These are phyloP conservation scores for Ammodramus savannarum DNA, from an alignment of 2,113 vertebrate genomes.

Conservation along the genomic window DNA sequence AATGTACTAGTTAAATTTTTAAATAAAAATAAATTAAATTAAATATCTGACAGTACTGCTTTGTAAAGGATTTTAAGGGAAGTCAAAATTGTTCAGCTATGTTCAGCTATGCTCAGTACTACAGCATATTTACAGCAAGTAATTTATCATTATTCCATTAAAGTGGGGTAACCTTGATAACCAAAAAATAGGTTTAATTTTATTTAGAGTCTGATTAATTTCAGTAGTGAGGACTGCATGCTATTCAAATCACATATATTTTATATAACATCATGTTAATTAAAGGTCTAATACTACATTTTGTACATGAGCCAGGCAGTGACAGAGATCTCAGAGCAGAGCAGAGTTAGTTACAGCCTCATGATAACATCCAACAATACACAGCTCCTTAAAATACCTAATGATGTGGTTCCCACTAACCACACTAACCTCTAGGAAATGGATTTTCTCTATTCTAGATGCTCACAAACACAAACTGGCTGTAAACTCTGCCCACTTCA, in stretches of 20 bases:
- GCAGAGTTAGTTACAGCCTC: neutral
- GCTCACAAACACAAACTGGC: neutral
- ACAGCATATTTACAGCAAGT: neutral
- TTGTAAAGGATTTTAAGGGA: neutral
- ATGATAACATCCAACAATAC: accelerated
- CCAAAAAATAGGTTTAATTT: neutral
- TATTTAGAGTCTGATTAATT: neutral
- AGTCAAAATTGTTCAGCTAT: neutral
- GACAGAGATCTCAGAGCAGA: neutral
- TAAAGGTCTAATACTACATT: neutral
- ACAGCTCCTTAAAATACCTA: neutral
- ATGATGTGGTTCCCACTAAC: neutral
- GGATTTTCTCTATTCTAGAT: neutral
- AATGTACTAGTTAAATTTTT: neutral
- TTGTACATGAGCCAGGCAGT: neutral
- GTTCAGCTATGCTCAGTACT: neutral
- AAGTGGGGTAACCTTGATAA: neutral
- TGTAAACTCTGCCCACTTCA: neutral
- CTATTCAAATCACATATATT: neutral
- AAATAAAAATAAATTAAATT: neutral
- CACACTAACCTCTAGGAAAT: neutral
- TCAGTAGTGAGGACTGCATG: neutral
- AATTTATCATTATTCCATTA: neutral
- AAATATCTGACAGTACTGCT: neutral
- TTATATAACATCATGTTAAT: neutral